Percentiles rank a stretch among this genome's conserved stretches.
Conservation (phyloP, 2,797 vertebrate genomes). For the Coregonus ussuriensis region DNA sequence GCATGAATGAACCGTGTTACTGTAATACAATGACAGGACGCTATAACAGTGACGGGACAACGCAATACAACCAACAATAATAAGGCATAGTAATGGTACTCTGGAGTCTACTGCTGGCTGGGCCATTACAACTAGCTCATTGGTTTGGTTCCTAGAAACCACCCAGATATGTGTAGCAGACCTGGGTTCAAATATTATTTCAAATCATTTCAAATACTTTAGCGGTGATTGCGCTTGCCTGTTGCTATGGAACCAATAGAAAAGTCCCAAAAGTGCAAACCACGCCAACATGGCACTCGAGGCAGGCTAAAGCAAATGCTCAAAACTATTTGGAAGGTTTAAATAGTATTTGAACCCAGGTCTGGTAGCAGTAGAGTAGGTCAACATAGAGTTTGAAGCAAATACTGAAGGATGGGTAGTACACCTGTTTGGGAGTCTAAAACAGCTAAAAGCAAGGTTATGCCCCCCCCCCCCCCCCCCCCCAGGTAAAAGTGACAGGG, state of each 20-base stretch:
- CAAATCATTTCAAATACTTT: neutral
- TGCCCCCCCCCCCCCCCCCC: constrained; percentile 10
- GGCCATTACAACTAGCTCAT: constrained; percentile 27
- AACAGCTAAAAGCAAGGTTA: constrained; percentile 46
- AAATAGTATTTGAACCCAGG: neutral
- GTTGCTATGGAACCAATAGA: neutral
- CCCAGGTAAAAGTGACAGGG: constrained; percentile 25
- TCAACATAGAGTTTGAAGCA: constrained; percentile 30
- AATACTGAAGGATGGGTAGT: constrained; percentile 57
- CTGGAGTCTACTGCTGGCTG: constrained; percentile 32
- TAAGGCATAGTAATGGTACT: constrained; percentile 62
- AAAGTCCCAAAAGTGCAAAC: neutral
- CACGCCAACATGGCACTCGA: neutral
- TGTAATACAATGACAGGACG: constrained; percentile 53
- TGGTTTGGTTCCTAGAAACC: constrained; percentile 33
- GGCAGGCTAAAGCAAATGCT: neutral
- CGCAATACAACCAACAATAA: constrained; percentile 43
- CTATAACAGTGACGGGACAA: constrained; percentile 45
- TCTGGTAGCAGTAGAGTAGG: neutral
- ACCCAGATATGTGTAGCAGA: constrained; percentile 24
- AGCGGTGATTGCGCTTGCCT: neutral
- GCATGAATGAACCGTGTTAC: constrained; percentile 60
- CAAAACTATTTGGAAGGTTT: neutral
- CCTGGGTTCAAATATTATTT: neutral
- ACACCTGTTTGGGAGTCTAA: constrained; percentile 45